Conservation (phyloP, 2,888 invertebrate species). For the Philereme vetulata region DNA sequence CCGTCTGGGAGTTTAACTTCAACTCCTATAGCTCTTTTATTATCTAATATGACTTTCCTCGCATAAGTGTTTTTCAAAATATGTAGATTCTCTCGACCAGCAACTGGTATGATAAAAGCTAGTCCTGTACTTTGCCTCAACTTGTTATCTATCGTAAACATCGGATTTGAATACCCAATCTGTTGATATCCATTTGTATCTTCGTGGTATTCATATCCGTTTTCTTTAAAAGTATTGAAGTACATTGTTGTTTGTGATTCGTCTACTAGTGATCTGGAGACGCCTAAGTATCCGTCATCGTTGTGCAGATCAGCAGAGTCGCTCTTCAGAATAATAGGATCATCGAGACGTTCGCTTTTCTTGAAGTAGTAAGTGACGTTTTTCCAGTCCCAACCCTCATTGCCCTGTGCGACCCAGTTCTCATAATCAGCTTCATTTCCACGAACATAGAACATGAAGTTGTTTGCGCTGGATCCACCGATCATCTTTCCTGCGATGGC, state of each 20-base stretch:
- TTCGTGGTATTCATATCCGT: conserved; percentile 44
- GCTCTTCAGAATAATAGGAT: conserved; percentile 32
- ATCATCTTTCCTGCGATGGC: conserved; percentile 85
- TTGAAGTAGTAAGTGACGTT: conserved; percentile 47
- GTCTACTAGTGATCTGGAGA: conserved; percentile 48
- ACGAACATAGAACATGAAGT: conserved; percentile 86
- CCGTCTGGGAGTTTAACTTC: conserved; percentile 39
- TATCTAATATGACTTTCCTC: conserved; percentile 45
- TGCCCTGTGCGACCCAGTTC: conserved; percentile 86
- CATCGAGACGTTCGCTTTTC: conserved; percentile 45
- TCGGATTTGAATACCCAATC: conserved; percentile 44
- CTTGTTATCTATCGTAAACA: conserved; percentile 40
- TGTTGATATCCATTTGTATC: conserved; percentile 49
- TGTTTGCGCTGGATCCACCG: conserved; percentile 86
- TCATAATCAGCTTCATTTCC: conserved; percentile 85
- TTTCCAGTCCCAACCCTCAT: conserved; percentile 52
- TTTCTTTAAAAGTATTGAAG: conserved; percentile 46
- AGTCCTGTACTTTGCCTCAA: conserved; percentile 49
- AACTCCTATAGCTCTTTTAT: conserved; percentile 48
- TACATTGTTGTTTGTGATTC: conserved; percentile 47
- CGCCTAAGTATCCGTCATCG: conserved; percentile 41
- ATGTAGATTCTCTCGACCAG: conserved; percentile 45
- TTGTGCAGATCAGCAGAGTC: conserved; percentile 54
- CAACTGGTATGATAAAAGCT: conserved; percentile 46
- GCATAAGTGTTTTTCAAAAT: conserved; percentile 49